Base-by-base conservation (phyloP, 2,888 invertebrate genomes). In the Hymenopus coronatus region DNA sequence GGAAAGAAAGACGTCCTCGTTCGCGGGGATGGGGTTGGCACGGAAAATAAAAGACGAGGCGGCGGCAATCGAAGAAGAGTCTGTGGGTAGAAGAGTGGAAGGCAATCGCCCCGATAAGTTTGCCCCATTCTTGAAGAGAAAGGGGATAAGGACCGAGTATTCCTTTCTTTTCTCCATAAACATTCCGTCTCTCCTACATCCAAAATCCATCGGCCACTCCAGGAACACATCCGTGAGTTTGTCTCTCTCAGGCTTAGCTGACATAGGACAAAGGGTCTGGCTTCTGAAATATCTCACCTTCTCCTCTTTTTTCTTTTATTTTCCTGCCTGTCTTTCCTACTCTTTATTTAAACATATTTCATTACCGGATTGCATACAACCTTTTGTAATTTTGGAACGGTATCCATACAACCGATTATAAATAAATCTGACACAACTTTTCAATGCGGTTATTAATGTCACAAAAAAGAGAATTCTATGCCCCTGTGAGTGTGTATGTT, bases 1-100 rank as follows among this genome's bases (percentile, higher is more conserved):
- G 84, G 33, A 84, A 84, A 84, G 28, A 84, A 40, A 84, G 84
- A 84, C 84, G 84, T 84, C 84, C 20, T 83, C 28, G 83, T 83
- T 28, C 12, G 25, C 15, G 20, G 54, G 54, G 25, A 70, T 20
- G 54, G 54, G 54, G 54, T 25, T 70, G 54, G 54, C 33, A 33
- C 30, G 30, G 84, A 84, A 84, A 84, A 84, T 84, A 84, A 84
- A 84, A 84, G 84, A 84, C 84, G 84, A 30, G 84, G 84, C 54
- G 40, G 84, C 54, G 84, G 84, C 84, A 84, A 30, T 84, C 30
- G 40, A 84, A 33, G 54, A 70, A 20, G 54, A 70, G 54, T 70
- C 54, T 70, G 54, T 54, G 54, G 54, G 54, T 70, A 70, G 54
- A 70, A 70, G 84, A 84, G 84, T 84, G 84, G 40, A 84, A 84